These are phyloP conservation scores for Andrena bicolor DNA, from an alignment of 2,888 invertebrate species.

Conservation along the genomic window DNA sequence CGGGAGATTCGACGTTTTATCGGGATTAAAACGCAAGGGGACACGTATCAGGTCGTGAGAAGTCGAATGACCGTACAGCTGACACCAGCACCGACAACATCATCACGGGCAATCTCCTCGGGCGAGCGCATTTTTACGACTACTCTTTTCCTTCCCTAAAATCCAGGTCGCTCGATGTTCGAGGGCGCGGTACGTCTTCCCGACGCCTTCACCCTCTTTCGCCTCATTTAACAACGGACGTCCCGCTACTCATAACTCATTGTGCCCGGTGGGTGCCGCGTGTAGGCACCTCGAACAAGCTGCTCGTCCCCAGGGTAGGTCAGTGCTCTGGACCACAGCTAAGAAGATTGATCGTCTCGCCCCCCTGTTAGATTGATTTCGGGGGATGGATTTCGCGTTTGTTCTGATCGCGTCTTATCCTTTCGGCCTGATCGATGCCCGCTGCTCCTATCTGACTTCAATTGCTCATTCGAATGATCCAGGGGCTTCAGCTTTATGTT, in stretches of 20 bases:
- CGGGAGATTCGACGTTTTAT: conserved; percentile 15
- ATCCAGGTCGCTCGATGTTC: conserved; percentile 58
- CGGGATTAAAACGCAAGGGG: conserved; percentile 8
- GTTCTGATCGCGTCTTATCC: background rate
- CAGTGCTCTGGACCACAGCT: conserved; percentile 43
- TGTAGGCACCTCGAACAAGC: conserved; percentile 34
- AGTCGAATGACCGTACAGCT: conserved; percentile 30
- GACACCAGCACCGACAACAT: conserved; percentile 37
- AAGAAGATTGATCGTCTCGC: conserved; percentile 24
- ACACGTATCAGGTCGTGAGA: background rate
- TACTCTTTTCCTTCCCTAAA: conserved; percentile 34
- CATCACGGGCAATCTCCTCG: conserved; percentile 50
- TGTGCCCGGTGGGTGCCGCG: conserved; percentile 43
- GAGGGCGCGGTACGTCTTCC: conserved; percentile 35
- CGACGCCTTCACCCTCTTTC: conserved; percentile 28
- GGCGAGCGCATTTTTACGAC: conserved; percentile 61
- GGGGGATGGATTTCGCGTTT: conserved; percentile 11
- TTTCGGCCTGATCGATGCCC: conserved; percentile 9
- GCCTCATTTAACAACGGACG: conserved; percentile 46
- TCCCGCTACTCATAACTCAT: conserved; percentile 53
- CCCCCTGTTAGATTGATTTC: conserved; percentile 38
- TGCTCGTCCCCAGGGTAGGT: conserved; percentile 58
- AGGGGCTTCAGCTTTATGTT: background rate
- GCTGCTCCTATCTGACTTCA: background rate
- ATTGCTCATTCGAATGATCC: background rate